Percentiles rank a stretch among this genome's conserved stretches.
These are phyloP conservation scores for Drosophila multiciliata DNA, from an alignment of 2,888 invertebrate genomes.

Conservation along the genomic window DNA sequence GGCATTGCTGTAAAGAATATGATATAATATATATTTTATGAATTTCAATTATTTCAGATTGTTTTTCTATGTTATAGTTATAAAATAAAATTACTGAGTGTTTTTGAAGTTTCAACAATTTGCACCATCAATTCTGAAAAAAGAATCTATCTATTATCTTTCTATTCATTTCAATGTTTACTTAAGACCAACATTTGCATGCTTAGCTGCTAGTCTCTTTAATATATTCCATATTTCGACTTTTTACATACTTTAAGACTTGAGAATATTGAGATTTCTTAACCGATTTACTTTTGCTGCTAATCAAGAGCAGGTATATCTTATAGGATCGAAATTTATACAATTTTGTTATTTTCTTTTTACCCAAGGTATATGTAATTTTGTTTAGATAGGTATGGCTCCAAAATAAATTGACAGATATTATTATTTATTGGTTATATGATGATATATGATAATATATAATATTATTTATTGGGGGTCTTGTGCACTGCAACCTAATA, in stretches of 20 bases:
- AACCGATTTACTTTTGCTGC: not conserved
- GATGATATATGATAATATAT: too few relatives aligned
- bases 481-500: too few relatives aligned
- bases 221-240: not conserved
- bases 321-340: too few relatives aligned
- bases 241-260: not conserved
- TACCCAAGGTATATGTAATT: not conserved
- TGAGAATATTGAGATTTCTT: not conserved
- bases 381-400: not conserved
- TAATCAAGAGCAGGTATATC: too few relatives aligned
- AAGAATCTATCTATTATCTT: not conserved
- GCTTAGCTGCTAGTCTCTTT: too few relatives aligned
- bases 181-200: not conserved
- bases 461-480: too few relatives aligned
- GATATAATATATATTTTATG: constrained; percentile 49
- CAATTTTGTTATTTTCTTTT: too few relatives aligned
- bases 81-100: not conserved
- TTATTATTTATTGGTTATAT: too few relatives aligned
- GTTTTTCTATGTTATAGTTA: not conserved
- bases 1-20: constrained; percentile 86
- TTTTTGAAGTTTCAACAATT: not conserved
- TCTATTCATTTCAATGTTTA: not conserved
- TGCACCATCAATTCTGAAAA: not conserved
- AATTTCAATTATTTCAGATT: not conserved
- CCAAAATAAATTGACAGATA: not conserved